phyloP scores from a whole-genome alignment of 2,113 vertebrate species.

The Spheniscus mendiculus region DNA sequence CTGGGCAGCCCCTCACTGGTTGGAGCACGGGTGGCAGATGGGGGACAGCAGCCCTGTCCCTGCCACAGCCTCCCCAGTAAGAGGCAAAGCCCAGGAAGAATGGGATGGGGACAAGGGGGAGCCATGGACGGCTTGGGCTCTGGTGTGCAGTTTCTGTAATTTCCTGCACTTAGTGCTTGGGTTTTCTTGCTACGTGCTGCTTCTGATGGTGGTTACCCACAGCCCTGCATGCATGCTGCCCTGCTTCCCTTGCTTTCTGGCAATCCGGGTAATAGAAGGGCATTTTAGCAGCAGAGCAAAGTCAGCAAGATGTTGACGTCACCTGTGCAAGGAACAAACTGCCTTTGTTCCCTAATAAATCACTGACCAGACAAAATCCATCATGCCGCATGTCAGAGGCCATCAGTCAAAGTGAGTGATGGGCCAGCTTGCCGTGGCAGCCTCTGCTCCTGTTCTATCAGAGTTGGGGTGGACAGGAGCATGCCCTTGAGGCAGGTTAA shows the following conservation, averaged over 20 bases:
- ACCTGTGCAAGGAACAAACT: neutral
- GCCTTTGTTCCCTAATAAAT: constrained; percentile 19
- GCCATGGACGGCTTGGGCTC: neutral
- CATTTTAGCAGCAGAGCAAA: neutral
- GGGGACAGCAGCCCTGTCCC: neutral
- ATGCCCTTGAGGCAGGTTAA: neutral
- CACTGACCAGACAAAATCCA: neutral
- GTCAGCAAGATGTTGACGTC: neutral
- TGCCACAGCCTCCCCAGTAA: neutral
- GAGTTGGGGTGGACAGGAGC: neutral
- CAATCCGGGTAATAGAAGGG: neutral
- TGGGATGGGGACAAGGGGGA: neutral
- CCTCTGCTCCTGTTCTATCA: neutral
- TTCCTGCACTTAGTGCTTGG: neutral
- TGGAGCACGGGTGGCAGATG: neutral
- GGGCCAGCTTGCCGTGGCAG: neutral
- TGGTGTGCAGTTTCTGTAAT: neutral
- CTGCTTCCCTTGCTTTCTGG: neutral
- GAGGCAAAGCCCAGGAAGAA: neutral
- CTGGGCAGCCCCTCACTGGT: neutral
- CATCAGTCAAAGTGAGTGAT: neutral
- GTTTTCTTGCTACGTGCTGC: neutral
- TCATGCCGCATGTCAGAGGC: neutral
- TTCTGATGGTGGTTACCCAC: neutral
- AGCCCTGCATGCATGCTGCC: neutral